Evolutionary conservation across 2,113 vertebrate species (phyloP).

Genomic region (Callipepla californica): DNA sequence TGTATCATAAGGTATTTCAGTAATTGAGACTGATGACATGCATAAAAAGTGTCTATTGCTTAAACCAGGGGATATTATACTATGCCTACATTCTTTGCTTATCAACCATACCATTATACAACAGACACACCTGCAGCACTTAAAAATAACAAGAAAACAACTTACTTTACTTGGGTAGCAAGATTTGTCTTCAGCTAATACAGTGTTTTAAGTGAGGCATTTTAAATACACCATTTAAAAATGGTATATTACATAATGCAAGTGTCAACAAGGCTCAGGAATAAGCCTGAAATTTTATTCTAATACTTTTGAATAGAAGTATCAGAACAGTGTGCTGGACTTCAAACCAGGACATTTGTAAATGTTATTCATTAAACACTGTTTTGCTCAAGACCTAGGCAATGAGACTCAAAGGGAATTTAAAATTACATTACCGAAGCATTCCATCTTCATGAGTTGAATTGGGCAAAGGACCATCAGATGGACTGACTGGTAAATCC

Average conservation of each 20-base stretch:
- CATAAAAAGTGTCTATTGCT: not conserved
- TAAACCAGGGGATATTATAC: not conserved
- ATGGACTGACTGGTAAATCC: conserved; percentile 96
- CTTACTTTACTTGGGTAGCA: not conserved
- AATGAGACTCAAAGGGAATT: not conserved
- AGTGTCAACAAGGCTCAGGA: not conserved
- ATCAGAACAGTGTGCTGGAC: not conserved
- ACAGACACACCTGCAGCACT: not conserved
- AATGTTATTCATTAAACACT: not conserved
- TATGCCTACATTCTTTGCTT: not conserved
- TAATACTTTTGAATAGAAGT: not conserved
- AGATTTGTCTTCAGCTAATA: not conserved
- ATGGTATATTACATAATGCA: rapidly evolving
- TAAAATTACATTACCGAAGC: conserved; percentile 83
- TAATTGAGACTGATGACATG: not conserved
- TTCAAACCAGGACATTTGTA: not conserved
- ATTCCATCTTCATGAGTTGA: conserved; percentile 94
- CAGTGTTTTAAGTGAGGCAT: not conserved
- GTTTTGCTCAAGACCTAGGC: not conserved
- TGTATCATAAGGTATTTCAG: not conserved
- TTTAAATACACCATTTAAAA: not conserved
- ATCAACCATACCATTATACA: not conserved
- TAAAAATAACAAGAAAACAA: not conserved
- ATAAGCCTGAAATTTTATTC: not conserved
- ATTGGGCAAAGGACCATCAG: conserved; percentile 92